These are phyloP conservation scores for Pteria penguin DNA, from an alignment of 2,888 invertebrate genomes.

Conservation along the genomic window DNA sequence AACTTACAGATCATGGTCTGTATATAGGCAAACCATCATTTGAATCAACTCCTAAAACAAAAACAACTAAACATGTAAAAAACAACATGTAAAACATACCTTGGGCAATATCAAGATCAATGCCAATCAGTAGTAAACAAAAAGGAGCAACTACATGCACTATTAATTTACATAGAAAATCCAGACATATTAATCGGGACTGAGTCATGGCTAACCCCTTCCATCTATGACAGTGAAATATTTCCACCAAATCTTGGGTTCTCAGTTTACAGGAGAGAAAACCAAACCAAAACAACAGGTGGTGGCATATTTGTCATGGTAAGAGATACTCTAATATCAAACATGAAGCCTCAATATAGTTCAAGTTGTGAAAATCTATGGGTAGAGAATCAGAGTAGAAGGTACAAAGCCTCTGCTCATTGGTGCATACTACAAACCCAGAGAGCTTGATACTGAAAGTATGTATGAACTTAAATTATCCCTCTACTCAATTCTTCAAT, in stretches of 20 bases:
- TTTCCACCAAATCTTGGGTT: too few species aligned
- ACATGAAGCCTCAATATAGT: neutral
- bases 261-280: too few species aligned
- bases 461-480: neutral
- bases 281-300: too few species aligned
- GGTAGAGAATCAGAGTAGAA: neutral
- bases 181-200: neutral
- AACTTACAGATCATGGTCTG: neutral
- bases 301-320: too few species aligned
- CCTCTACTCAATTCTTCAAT: neutral
- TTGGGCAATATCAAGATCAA: neutral
- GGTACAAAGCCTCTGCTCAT: neutral
- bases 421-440: neutral
- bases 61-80: neutral
- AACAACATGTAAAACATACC: too few species aligned
- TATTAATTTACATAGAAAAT: neutral
- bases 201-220: too few species aligned
- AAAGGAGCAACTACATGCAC: neutral
- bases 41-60: neutral
- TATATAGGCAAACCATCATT: neutral
- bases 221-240: too few species aligned
- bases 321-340: too few species aligned
- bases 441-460: neutral
- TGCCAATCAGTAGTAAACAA: neutral
- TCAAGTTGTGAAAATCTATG: neutral